phyloP scores from a whole-genome alignment of 2,888 invertebrate species.

The Drosophila bunnanda region DNA sequence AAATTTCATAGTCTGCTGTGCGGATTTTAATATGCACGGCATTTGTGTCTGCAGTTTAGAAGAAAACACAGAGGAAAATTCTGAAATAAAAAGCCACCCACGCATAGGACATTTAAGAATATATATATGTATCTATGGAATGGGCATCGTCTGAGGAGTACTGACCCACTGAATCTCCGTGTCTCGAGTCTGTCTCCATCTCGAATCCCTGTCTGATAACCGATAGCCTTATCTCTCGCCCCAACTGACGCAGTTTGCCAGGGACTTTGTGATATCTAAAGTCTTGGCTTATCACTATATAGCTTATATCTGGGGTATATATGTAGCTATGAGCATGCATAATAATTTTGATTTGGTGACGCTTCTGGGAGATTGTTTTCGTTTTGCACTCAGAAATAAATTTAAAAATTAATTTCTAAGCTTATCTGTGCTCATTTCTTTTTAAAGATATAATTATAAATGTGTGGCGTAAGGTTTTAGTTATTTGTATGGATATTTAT shows the following conservation, averaged over 20 bases:
- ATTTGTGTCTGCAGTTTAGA: slow-evolving; percentile 34
- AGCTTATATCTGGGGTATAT: neutral
- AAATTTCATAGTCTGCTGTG: slow-evolving; percentile 37
- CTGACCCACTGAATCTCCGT: slow-evolving; percentile 29
- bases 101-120: slow-evolving; percentile 17
- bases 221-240: slow-evolving; percentile 23
- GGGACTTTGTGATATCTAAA: slow-evolving; percentile 41
- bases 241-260: slow-evolving; percentile 40
- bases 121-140: neutral
- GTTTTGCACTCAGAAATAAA: neutral
- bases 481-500: neutral
- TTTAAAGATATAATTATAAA: slow-evolving; percentile 3
- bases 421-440: slow-evolving; percentile 3
- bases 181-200: slow-evolving; percentile 41
- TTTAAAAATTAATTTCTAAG: neutral
- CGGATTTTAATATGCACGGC: slow-evolving; percentile 36
- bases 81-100: slow-evolving; percentile 25
- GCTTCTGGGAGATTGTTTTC: slow-evolving; percentile 5
- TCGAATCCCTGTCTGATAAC: slow-evolving; percentile 27
- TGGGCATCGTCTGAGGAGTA: neutral
- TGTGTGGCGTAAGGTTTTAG: neutral
- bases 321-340: slow-evolving; percentile 21
- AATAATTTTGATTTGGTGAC: slow-evolving; percentile 51
- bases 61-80: slow-evolving; percentile 22
- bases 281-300: slow-evolving; percentile 39